Base-by-base conservation (phyloP, 2,888 invertebrate genomes). In the Disparrhopalites patrizii region DNA sequence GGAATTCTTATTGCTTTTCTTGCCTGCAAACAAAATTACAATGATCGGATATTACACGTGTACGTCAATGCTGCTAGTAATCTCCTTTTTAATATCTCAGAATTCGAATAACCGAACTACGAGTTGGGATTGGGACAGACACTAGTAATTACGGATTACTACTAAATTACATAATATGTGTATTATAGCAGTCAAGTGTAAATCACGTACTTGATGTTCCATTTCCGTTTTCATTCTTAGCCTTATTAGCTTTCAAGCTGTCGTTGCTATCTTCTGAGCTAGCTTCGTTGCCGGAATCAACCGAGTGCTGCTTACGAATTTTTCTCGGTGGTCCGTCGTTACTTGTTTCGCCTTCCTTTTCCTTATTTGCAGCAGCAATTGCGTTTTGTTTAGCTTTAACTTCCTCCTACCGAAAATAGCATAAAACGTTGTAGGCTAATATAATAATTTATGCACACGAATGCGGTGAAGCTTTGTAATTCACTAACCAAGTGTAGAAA, bases 241-340 rank as follows among this genome's bases (percentile, higher is more conserved):
- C 30, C 33, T 50, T 65, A 13, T 57, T 36, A 28, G 18, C 43
- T 54, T 75, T 75, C 23, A 77, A 60, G 60, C 91, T 91, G 77
- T 94, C 94, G 77, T 93, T 94, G 79, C 93, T 93, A 77, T 93
- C 93, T 78, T 94, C 93, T 0, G 93, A 93, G 75, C 93, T 93
- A 4, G 93, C 93, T 81, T 94, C 93, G 79, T 93, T 93, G 70
- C 92, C 91, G 40, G 92, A 93, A 82, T 93, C 93, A 13, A 87
- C 85, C 36, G 88, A 83, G 18, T 51, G n/a, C 30, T 62, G 65
- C 33, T 68, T 68, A 10, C 57, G 81, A 43, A 84, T 81, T 78
- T 85, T 85, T 58, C 84, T 79, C 0, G 84, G 82, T 64, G 77
- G 69, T 71, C 73, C 62, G 27, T 70, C 71, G 54, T 72, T 72